Evolutionary conservation across 2,797 vertebrate genomes (phyloP), one percentile per base, ranked within the genome.

Genomic region (Spea hammondii): DNA sequence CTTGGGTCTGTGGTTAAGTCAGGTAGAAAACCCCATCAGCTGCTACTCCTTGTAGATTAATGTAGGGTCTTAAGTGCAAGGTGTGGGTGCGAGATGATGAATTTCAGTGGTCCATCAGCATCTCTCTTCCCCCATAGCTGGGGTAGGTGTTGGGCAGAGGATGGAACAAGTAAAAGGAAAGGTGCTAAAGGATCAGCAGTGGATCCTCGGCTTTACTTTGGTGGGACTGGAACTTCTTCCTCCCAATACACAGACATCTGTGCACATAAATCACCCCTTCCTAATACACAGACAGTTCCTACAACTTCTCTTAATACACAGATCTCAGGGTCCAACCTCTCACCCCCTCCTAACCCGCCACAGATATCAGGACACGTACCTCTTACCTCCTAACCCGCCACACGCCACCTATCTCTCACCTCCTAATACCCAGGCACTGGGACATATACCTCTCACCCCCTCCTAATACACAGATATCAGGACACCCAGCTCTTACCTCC

Each of bases 211-310:
- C 17, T 17, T 17, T 17, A 17, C 17, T 17, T 17, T 17, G 17
- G 17, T 17, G 17, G 17, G 17, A 60, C 71, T 32, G 46, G 32
- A 46, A 73, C 57, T 46, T 50, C 59, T 62, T 57, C 10, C n/a
- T 51, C 49, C 49, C 55, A 55, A 57, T 71, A 71, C 53, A 71
- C 53, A 53, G 69, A 55, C 69, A 71, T 57, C 53, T 12, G 32
- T 10, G 11, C n/a, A 53, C 1, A 53, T 53, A 6, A 7, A 6
- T 4, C 13, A 11, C 55, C n/a, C 6, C 5, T 32, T 62, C 59
- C 59, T 12, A 32, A 14, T 62, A 62, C 59, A 32, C 9, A 6
- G 59, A 17, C 14, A 62, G 8, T 13, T 59, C 55, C 55, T 59
- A 2, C 1, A 10, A 59, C 47, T 64, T 14, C n/a, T 74, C 14